Percentiles rank a stretch among this genome's conserved stretches.
Evolutionary conservation across 92 coral and sea anemone species (phyloP).

Genomic region (Diadumene lineata): DNA sequence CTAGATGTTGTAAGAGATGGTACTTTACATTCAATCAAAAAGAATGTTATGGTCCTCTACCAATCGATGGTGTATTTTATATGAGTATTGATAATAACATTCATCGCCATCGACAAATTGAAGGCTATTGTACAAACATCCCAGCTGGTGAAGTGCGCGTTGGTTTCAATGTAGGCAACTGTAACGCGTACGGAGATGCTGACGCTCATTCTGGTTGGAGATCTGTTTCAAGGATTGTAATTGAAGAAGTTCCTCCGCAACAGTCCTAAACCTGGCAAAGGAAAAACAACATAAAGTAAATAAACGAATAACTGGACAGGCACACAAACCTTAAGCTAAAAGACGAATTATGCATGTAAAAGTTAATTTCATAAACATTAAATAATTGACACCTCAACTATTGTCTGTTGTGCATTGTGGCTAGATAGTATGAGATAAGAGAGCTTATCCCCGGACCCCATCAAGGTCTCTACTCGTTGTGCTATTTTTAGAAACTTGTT

Average conservation of each 20-base stretch:
- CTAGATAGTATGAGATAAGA: too few relatives aligned
- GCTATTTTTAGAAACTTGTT: too few relatives aligned
- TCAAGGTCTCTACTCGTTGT: too few relatives aligned
- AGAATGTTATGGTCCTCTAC: conserved; percentile 12
- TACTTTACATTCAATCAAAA: conserved; percentile 29
- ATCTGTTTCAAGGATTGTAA: conserved; percentile 37
- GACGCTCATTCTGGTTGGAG: conserved; percentile 26
- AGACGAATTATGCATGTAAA: too few relatives aligned
- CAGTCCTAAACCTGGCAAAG: conserved; percentile 3
- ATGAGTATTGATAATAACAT: conserved; percentile 1
- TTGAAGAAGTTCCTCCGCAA: conserved; percentile 41
- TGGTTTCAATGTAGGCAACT: conserved; percentile 39
- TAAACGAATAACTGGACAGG: neutral
- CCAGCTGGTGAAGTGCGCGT: conserved; percentile 28
- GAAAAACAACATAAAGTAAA: neutral
- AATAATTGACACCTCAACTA: too few relatives aligned
- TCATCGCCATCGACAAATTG: conserved; percentile 27
- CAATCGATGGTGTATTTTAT: conserved; percentile 14
- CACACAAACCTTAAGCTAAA: too few relatives aligned
- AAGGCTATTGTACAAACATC: conserved; percentile 29
- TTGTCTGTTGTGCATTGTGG: too few relatives aligned
- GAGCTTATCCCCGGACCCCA: too few relatives aligned
- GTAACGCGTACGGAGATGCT: conserved; percentile 25
- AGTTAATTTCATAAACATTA: too few relatives aligned
- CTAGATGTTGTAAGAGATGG: conserved; percentile 30